These are phyloP conservation scores for Sisor rabdophorus DNA, from an alignment of 2,113 vertebrate species.

Conservation along the genomic window DNA sequence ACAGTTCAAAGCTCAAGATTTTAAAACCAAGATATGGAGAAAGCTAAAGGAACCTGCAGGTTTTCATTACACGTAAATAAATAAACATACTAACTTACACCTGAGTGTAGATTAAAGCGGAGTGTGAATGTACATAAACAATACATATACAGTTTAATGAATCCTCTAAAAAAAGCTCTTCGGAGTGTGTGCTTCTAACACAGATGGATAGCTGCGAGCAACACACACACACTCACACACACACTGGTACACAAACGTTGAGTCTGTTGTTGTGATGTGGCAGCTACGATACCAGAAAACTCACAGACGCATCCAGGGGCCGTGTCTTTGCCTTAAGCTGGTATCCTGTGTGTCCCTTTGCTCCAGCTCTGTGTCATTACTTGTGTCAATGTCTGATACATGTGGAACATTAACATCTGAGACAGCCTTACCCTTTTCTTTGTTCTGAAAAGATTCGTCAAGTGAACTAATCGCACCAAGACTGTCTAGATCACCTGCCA, in stretches of 20 bases:
- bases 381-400: conserved; percentile 4
- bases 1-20: neutral
- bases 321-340: conserved; percentile 47
- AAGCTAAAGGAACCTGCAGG: no score
- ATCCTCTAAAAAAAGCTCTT: neutral
- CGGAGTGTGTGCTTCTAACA: neutral
- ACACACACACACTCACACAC: neutral
- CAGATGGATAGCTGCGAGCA: neutral
- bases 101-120: neutral
- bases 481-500: conserved; percentile 43
- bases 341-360: conserved; percentile 4
- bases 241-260: neutral
- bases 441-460: conserved; percentile 15
- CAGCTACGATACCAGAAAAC: neutral
- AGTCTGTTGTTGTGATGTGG: no score
- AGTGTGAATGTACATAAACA: neutral
- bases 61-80: neutral
- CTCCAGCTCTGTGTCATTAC: conserved; percentile 27
- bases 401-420: conserved; percentile 14
- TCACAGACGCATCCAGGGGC: conserved; percentile 48
- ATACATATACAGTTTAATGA: neutral
- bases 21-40: neutral
- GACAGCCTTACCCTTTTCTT: conserved; percentile 26
- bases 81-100: neutral
- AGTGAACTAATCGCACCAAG: conserved; percentile 23